These are phyloP conservation scores for Macrophya alboannulata DNA, from an alignment of 2,888 invertebrate species.

Conservation along the genomic window DNA sequence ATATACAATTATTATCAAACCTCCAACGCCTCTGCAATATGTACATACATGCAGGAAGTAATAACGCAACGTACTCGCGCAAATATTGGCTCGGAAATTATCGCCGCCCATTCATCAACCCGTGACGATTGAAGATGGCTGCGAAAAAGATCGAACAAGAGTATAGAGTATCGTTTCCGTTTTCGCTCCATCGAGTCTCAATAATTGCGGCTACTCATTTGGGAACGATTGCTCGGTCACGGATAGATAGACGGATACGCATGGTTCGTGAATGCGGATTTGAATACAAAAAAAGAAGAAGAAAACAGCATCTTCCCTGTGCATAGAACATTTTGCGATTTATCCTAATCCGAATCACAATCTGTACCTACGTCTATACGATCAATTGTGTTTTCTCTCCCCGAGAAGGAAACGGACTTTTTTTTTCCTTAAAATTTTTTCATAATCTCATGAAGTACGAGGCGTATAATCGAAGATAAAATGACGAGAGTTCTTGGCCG, in stretches of 20 bases:
- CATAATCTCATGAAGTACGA: not conserved
- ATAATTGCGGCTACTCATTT: slow-evolving; percentile 48
- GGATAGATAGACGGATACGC: slow-evolving; percentile 40
- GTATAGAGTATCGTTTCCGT: slow-evolving; percentile 11
- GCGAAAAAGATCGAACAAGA: not conserved
- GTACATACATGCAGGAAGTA: not conserved
- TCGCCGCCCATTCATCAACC: slow-evolving; percentile 27
- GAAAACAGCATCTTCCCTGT: not conserved
- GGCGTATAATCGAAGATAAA: not conserved
- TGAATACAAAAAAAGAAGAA: not conserved
- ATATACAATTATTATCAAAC: not conserved
- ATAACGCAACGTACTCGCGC: not conserved
- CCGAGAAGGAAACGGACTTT: not conserved
- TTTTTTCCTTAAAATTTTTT: not conserved
- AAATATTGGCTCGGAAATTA: slow-evolving; percentile 14
- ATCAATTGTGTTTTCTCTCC: too few relatives aligned
- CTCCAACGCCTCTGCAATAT: not conserved
- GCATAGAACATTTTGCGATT: slow-evolving; percentile 12
- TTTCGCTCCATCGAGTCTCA: slow-evolving; percentile 39
- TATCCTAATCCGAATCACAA: not conserved
- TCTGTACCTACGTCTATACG: not conserved
- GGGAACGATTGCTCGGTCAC: slow-evolving; percentile 28
- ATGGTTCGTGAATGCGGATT: slow-evolving; percentile 22
- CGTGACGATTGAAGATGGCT: slow-evolving; percentile 30
- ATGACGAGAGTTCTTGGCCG: not conserved